Evolutionary conservation across 2,113 vertebrate species (phyloP).

Genomic region (Pyrgilauda ruficollis): DNA sequence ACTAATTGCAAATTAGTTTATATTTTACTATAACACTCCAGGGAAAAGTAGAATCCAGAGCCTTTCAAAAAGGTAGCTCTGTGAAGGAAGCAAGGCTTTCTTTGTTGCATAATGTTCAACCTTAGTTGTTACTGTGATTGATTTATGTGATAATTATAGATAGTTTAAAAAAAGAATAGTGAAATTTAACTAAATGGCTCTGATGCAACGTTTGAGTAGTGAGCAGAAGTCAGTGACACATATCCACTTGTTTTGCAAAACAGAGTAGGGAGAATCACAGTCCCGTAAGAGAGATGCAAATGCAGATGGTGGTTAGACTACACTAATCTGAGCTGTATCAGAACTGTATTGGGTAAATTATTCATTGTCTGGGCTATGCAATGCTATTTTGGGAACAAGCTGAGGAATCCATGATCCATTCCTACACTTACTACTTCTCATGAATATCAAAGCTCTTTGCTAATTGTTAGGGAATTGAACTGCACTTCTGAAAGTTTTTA

Average conservation of each 20-base stretch:
- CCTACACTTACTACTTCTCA: background rate
- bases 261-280: background rate
- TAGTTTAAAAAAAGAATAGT: background rate
- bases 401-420: background rate
- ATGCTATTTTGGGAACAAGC: background rate
- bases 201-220: background rate
- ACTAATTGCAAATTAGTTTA: background rate
- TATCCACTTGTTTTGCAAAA: background rate
- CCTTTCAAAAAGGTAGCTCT: background rate
- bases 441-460: background rate
- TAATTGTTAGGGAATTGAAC: background rate
- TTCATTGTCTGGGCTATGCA: background rate
- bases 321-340: background rate
- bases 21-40: background rate
- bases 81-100: background rate
- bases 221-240: background rate
- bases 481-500: background rate
- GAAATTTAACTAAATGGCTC: background rate
- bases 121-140: background rate
- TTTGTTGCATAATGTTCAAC: background rate
- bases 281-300: background rate
- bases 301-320: background rate
- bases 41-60: background rate
- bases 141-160: background rate
- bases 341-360: background rate